Conservation (phyloP, 2,888 invertebrate species). For the Doris montereyensis region DNA sequence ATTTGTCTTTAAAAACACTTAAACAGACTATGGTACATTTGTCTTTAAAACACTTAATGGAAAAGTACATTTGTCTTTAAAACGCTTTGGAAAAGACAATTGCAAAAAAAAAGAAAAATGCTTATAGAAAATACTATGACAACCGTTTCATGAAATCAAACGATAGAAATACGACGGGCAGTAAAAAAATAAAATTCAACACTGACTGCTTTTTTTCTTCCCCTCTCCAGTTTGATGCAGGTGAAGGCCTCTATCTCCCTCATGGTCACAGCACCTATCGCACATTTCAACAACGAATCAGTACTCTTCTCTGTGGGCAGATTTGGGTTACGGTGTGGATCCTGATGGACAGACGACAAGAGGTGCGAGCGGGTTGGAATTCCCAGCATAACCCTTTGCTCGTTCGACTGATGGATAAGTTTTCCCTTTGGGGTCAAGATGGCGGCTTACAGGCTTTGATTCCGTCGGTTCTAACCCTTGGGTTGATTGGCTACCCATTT, state of each 20-base stretch:
- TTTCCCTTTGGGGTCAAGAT: conserved; percentile 87
- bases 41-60: too few species aligned
- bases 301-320: conserved; percentile 61
- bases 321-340: conserved; percentile 56
- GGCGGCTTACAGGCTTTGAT: conserved; percentile 85
- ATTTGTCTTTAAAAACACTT: too few species aligned
- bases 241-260: conserved; percentile 65
- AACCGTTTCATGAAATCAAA: too few species aligned
- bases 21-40: too few species aligned
- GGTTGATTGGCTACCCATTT: conserved; percentile 81
- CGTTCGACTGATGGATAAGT: conserved; percentile 83
- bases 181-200: neutral
- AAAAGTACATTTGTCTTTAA: too few species aligned
- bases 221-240: conserved; percentile 78
- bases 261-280: conserved; percentile 48
- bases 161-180: too few species aligned
- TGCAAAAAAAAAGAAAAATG: too few species aligned
- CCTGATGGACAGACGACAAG: conserved; percentile 77
- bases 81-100: too few species aligned
- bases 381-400: conserved; percentile 90
- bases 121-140: too few species aligned
- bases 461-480: conserved; percentile 80
- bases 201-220: neutral
- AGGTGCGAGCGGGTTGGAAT: conserved; percentile 87
- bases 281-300: conserved; percentile 53